Percentiles rank a stretch among this genome's conserved stretches.
Evolutionary conservation across 2,888 invertebrate species (phyloP).

Genomic region (Lepidocyrtinus sp.): DNA sequence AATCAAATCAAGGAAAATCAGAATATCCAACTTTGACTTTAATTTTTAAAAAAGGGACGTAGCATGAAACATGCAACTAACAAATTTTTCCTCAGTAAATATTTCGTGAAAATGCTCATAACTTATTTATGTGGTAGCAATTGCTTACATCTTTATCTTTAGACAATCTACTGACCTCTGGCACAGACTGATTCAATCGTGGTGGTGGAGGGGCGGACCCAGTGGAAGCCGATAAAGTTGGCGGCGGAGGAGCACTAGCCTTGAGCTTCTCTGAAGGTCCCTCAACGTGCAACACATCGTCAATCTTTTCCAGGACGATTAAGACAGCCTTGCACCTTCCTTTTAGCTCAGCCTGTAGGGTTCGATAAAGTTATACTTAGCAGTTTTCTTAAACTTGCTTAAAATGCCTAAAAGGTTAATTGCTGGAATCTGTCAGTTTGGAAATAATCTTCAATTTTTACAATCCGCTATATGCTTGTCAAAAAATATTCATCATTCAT

Average conservation of each 20-base stretch:
- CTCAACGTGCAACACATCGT: constrained; percentile 86
- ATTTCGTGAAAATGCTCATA: constrained; percentile 16
- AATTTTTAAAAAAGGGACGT: no score
- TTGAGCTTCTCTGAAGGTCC: no score
- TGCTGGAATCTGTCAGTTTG: no score
- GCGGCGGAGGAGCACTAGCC: constrained; percentile 52
- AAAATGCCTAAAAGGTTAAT: no score
- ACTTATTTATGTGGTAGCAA: not conserved
- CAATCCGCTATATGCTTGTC: constrained; percentile 58
- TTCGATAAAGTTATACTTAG: constrained; percentile 70
- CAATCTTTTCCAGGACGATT: constrained; percentile 90
- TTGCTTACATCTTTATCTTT: no score
- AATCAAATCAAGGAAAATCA: not conserved
- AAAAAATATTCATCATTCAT: constrained; percentile 47
- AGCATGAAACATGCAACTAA: no score
- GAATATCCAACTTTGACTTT: not conserved
- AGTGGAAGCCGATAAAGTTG: no score
- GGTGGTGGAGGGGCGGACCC: no score
- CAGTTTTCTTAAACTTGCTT: no score
- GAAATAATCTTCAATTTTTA: no score
- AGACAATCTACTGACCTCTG: no score
- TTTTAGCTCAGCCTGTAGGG: constrained; percentile 85
- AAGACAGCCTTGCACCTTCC: constrained; percentile 86
- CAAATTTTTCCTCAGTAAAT: no score
- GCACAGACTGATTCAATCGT: not conserved